Evolutionary conservation across 2,888 invertebrate genomes (phyloP), one percentile per base, ranked within the genome.

Genomic region (Cheilosia scutellata): DNA sequence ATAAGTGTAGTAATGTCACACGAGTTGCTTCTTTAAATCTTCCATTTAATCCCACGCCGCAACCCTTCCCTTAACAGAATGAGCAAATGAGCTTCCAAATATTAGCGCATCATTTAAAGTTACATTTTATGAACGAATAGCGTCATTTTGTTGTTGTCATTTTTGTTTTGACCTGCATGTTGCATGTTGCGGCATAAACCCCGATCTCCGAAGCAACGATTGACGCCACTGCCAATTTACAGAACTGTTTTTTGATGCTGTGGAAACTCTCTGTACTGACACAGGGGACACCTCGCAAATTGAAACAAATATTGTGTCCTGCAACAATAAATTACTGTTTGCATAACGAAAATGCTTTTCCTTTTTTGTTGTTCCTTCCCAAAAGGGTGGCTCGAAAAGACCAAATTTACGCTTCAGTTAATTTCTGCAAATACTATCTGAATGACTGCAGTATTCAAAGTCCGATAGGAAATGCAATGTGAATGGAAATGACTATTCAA

Each of bases 391-490:
- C 72, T 65, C 68, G 63, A 82, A 77, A 82, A 82, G 87, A 87
- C 74, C 82, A 87, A 87, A 74, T 82, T 74, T 68, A 82, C 82
- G 87, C 87, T 87, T 87, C 77, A 87, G 77, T 87, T 87, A 78
- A 87, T 78, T 82, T 87, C 68, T 78, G 87, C 78, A 87, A 87
- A 82, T 82, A 86, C 62, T 27, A 9, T 47, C 16, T n/a, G 4
- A 11, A 31, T 11, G 16, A 37, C 33, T 40, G 25, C 20, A 27
- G 58, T 33, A 58, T 66, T 80, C 44, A 37, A 51, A 47, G 42
- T 74, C 57, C 33, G 16, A 80, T 65, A 68, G 51, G 70, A 62
- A 78, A 51, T 75, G 65, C 79, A 68, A 74, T 63, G 47, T 27
- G 58, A 49, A 49, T 58, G 58, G 20, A 33, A 71, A 55, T 42